Percentiles rank a stretch among this genome's conserved stretches.
Conservation (phyloP, 2,113 vertebrate species). For the Pontoporia blainvillei region DNA sequence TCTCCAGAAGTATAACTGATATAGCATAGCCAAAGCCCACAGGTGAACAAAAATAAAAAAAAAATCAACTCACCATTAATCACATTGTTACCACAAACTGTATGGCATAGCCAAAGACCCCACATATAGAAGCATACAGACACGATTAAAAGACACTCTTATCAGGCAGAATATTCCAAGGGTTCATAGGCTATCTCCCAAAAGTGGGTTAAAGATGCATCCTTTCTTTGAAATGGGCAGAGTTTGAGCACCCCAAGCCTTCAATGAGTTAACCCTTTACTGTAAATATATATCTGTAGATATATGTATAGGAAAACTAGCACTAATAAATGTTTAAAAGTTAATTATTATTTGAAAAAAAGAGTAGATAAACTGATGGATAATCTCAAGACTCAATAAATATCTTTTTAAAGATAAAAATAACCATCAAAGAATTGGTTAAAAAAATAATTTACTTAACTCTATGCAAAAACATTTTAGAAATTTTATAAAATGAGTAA, state of each 20-base stretch:
- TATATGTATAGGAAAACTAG: background rate
- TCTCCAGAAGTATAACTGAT: background rate
- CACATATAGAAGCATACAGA: background rate
- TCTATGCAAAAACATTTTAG: background rate
- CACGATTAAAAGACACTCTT: background rate
- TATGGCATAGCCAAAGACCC: background rate
- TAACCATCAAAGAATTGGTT: background rate
- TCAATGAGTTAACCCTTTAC: background rate
- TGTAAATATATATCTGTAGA: background rate
- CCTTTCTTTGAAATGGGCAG: background rate
- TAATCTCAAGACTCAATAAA: background rate
- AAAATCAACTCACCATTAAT: background rate
- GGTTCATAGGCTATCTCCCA: background rate
- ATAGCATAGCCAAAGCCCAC: fast-evolving
- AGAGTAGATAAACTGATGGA: background rate
- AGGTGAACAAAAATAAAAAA: background rate
- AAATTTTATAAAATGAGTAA: background rate
- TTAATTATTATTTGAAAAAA: background rate
- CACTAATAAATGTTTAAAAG: background rate
- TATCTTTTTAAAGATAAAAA: background rate
- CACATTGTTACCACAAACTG: background rate
- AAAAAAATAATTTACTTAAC: background rate
- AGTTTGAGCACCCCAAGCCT: background rate
- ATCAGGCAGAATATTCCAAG: background rate
- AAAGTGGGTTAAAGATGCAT: background rate